Conservation (phyloP, 2,888 invertebrate species). For the Ectemnius cavifrons region DNA sequence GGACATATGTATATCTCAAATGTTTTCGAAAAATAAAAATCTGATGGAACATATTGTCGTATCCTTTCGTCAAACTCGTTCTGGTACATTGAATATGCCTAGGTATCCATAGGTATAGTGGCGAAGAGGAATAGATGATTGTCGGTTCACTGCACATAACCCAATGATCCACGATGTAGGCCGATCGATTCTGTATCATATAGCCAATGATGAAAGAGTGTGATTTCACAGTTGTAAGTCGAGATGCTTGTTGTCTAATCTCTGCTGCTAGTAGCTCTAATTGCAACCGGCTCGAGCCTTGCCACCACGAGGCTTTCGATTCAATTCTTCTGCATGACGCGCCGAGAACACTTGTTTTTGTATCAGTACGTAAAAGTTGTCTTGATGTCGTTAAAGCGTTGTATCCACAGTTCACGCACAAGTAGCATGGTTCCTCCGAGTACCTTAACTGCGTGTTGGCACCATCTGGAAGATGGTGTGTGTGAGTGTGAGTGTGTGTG, state of each 20-base stretch:
- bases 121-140: constrained; percentile 65
- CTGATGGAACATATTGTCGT: constrained; percentile 35
- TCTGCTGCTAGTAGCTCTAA: constrained; percentile 35
- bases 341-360: constrained; percentile 33
- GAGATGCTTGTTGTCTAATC: constrained; percentile 48
- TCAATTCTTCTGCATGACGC: constrained; percentile 48
- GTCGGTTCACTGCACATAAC: constrained; percentile 66
- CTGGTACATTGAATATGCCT: constrained; percentile 7
- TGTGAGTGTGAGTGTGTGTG: constrained; percentile 2
- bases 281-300: constrained; percentile 30
- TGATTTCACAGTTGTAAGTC: constrained; percentile 33
- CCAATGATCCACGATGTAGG: constrained; percentile 25
- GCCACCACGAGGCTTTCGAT: constrained; percentile 27
- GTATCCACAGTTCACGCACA: constrained; percentile 43
- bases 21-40: constrained; percentile 47
- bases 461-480: neutral
- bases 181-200: constrained; percentile 1
- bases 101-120: neutral
- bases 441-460: constrained; percentile 43
- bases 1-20: no score
- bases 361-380: constrained; percentile 25
- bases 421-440: constrained; percentile 54
- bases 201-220: constrained; percentile 25
- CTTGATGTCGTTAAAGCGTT: constrained; percentile 41
- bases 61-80: constrained; percentile 22